Conservation (phyloP, 2,888 invertebrate species). For the Orthosia gothica region DNA sequence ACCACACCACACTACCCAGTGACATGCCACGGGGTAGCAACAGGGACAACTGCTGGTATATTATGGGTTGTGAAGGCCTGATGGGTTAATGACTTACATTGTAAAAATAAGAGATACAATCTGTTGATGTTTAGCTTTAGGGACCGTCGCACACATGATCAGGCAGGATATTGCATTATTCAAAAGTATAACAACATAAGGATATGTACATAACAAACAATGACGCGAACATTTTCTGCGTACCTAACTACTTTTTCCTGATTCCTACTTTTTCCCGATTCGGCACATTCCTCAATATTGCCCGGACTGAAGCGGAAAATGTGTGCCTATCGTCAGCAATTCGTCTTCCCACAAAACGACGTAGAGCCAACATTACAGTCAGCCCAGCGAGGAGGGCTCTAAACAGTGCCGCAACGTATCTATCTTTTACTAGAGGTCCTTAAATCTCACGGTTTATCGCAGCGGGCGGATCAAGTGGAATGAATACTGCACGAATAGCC, state of each 20-base stretch:
- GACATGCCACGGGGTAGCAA: conserved; percentile 2
- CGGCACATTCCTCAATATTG: conserved; percentile 2
- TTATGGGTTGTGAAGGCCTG: not conserved
- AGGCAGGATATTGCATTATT: not conserved
- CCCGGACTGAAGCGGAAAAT: not conserved
- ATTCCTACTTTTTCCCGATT: too few relatives aligned
- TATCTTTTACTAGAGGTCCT: conserved; percentile 44
- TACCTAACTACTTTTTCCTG: not conserved
- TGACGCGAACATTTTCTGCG: conserved; percentile 2
- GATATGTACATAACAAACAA: not conserved
- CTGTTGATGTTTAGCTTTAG: too few relatives aligned
- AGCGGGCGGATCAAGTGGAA: conserved; percentile 28
- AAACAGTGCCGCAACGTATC: conserved; percentile 34
- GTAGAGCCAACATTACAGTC: conserved; percentile 12
- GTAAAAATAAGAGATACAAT: not conserved
- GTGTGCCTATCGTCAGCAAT: conserved; percentile 26
- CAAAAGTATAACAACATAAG: not conserved
- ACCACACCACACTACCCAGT: not conserved
- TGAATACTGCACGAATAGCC: conserved; percentile 48
- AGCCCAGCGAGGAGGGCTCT: not conserved
- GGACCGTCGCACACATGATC: not conserved
- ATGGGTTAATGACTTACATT: not conserved
- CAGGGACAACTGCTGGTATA: not conserved
- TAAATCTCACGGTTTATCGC: conserved; percentile 52
- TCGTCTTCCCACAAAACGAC: conserved; percentile 10